Evolutionary conservation across 2,888 invertebrate genomes (phyloP), one percentile per base, ranked within the genome.

Genomic region (Allolobophora icterica): DNA sequence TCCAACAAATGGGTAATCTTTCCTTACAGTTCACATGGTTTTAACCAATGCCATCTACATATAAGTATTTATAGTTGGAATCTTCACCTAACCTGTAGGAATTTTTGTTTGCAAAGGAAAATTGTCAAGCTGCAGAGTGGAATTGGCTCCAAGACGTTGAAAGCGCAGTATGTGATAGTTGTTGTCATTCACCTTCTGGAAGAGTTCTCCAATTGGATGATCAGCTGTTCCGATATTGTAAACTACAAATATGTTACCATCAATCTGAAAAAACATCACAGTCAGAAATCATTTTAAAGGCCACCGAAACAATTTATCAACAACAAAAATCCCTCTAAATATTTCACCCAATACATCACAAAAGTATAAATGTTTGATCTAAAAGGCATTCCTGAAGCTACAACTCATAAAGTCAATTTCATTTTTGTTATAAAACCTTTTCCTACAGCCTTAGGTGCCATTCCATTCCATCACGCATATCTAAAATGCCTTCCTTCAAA

Each of bases 141-240:
- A 97, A 94, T 98, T 97, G 91, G 98, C 97, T 21, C 98, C 99
- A 91, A 97, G 97, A 93, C 99, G 96, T 11, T 97, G 97, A 95
- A 99, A 98, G 93, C 98, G 96, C 3, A 99, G 97, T 84, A 99
- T 98, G 96, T 99, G 99, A 95, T 99, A 99, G 84, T 97, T 97
- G 93, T 98, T 98, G 94, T 99, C 99, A 94, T 98, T 98, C 17
- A 99, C 98, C 95, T 97, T 89, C 30, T 84, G 84, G 34, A 91
- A 91, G 24, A 91, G 90, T 84, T 92, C 92, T 52, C 97, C 98
- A 40, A 99, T 96, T 0, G 98, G 98, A 94, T 98, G 97, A 94
- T 98, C 98, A 91, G 97, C 97, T 0, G 98, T 98, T 0, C 99
- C 98, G 95, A 99, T 97, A 95, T 99, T 99, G 96, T 99, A 99